Base-by-base conservation (phyloP, 2,113 vertebrate species). In the Mus musculus region DNA sequence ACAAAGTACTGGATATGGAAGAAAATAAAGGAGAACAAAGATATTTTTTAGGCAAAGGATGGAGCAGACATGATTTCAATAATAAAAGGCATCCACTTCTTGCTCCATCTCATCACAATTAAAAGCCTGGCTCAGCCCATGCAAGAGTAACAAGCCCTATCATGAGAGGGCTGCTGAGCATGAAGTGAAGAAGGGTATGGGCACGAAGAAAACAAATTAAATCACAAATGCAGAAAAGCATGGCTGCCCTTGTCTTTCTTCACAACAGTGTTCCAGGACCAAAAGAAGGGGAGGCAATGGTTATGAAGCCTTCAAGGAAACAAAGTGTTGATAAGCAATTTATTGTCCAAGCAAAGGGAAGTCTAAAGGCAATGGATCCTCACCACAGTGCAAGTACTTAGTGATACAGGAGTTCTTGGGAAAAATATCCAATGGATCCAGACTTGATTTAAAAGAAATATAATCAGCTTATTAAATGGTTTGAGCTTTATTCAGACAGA, bases 51-150 rank as follows among this genome's bases (percentile, higher is more conserved):
- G 72, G 91, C 90, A 93, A 76, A 73, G 77, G 65, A 90, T 89
- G 78, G 92, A 88, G 89, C 39, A 96, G 90, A 96, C 91, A 89
- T 96, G 12, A 93, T 96, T 95, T 96, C 86, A 91, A 76, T 91
- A 89, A 90, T 67, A 93, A 87, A 93, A 86, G 82, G 69, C 86
- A 89, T 73, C 59, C n/a, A 69, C 76, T 90, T 93, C 76, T 71
- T 33, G 72, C 56, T 61, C n/a, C 39, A 17, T 28, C 56, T 84
- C 16, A 56, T 59, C 22, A 19, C 16, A 90, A 90, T 52, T 91
- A 91, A 92, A 95, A 95, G 22, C 87, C 76, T 77, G 91, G 81
- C 76, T 94, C 91, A 72, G 81, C 72, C 81, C 61, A 75, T 3
- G 46, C 17, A 82, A 95, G 71, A 56, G 10, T 71, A 90, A 39